Evolutionary conservation across 2,113 vertebrate species (phyloP).

Genomic region (Clinocottus analis): DNA sequence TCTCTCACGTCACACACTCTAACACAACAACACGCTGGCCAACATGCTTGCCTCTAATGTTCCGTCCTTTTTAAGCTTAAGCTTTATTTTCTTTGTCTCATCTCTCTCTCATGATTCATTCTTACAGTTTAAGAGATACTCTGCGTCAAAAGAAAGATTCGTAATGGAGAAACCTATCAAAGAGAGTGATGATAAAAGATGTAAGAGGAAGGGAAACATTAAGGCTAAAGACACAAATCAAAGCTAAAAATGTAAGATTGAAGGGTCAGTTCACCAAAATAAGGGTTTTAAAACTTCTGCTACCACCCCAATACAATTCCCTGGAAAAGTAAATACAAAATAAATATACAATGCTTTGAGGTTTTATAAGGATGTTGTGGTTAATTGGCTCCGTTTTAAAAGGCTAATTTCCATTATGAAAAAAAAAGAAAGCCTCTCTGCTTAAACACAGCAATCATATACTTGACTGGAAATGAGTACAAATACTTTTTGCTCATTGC

Average conservation of each 20-base stretch:
- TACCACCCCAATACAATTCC: background rate
- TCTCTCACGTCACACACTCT: background rate
- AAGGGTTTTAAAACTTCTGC: background rate
- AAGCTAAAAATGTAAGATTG: constrained; percentile 11
- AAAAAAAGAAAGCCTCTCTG: constrained; percentile 52
- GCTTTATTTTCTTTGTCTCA: constrained; percentile 1
- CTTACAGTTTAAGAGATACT: constrained; percentile 31
- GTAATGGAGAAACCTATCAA: constrained; percentile 7
- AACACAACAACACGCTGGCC: background rate
- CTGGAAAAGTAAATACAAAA: background rate
- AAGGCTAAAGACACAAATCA: background rate
- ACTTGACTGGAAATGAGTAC: constrained; percentile 59
- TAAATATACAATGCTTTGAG: background rate
- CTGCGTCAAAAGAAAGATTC: constrained; percentile 29
- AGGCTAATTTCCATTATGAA: constrained; percentile 28
- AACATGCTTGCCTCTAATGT: constrained; percentile 14
- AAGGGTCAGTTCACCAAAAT: constrained; percentile 8
- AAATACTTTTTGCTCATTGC: constrained; percentile 71
- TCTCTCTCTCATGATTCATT: constrained; percentile 12
- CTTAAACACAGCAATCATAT: constrained; percentile 69
- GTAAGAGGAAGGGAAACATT: background rate
- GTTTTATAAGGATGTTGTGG: constrained; percentile 24
- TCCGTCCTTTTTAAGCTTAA: background rate
- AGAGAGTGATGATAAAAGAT: constrained; percentile 27
- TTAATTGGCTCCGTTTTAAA: constrained; percentile 37